Base-by-base conservation (phyloP, 92 coral and sea anemone species). In the Heliopora coerulea region DNA sequence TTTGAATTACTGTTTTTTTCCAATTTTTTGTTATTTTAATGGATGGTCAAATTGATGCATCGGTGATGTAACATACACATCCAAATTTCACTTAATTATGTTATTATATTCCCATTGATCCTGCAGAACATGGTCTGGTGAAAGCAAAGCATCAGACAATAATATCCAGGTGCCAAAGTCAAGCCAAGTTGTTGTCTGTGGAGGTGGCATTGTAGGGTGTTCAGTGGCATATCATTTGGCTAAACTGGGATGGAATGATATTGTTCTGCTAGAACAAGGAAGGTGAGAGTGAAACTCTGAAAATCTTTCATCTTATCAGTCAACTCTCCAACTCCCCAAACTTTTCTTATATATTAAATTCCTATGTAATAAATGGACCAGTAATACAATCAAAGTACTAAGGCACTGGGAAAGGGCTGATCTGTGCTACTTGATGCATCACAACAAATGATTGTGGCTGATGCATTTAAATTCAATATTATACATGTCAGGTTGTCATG, bases 151-250 rank as follows among this genome's bases (percentile, higher is more conserved):
- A 3, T 19, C 62, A 32, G 58, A 44, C 29, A 72, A 67, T 15
- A 29, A 66, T 18, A 33, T 68, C 26, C 44, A 59, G 24, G 65
- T 81, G 3, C 97, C 97, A n/a, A 48, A 83, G 49, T 83, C 90
- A 52, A 91, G 96, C 19, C 83, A 89, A 56, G 67, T 91, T 27
- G 91, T 91, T 7, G 72, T 91, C 46, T 87, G 91, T 73, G 97
- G 97, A 12, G 97, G 97, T 31, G 97, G 97, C 13, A 74, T 91
- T 40, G 62, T 89, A 24, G 97, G 97, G 3, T 89, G 96, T 66
- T 87, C 97, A 39, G 92, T 89, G n/a, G 97, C 96, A 10, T 92
- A 89, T 65, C 97, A 91, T 73, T 85, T 91, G 5, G 88, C 97
- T 14, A 91, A 91, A 80, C 76, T 79, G 30, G 97, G 97, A 64